These are phyloP conservation scores for Azemiops feae DNA, from an alignment of 2,113 vertebrate species.

Conservation along the genomic window DNA sequence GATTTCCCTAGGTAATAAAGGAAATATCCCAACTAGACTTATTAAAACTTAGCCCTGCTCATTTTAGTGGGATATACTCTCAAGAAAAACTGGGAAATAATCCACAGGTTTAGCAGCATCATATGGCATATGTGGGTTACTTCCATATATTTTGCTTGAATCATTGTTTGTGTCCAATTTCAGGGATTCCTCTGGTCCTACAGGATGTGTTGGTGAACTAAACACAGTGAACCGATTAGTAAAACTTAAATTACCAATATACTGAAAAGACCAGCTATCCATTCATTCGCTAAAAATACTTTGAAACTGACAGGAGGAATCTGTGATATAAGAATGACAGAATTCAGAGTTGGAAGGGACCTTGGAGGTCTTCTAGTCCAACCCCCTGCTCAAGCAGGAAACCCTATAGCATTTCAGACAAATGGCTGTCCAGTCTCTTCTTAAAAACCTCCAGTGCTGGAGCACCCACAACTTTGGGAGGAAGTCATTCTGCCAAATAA, in stretches of 20 bases:
- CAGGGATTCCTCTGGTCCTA: background rate
- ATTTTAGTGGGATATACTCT: background rate
- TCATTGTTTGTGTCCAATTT: background rate
- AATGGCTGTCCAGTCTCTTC: background rate
- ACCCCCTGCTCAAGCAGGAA: background rate
- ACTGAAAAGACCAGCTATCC: background rate
- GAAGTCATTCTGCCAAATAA: background rate
- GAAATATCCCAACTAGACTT: background rate
- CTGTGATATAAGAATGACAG: background rate
- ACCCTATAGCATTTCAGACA: background rate
- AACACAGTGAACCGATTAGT: background rate
- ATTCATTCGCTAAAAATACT: background rate
- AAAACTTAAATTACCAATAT: background rate
- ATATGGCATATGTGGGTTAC: background rate
- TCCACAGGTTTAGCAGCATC: background rate
- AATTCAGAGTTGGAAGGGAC: no score
- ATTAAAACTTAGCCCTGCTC: background rate
- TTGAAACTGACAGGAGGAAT: background rate
- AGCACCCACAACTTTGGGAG: background rate
- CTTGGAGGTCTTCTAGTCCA: no score
- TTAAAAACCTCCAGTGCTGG: background rate
- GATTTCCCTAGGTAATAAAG: background rate
- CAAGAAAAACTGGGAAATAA: background rate
- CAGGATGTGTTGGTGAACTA: background rate
- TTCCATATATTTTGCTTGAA: background rate